Evolutionary conservation across 1,140 invertebrate genomes (phyloP), one percentile per base, ranked within the genome.

Genomic region (Drosophila azteca): DNA sequence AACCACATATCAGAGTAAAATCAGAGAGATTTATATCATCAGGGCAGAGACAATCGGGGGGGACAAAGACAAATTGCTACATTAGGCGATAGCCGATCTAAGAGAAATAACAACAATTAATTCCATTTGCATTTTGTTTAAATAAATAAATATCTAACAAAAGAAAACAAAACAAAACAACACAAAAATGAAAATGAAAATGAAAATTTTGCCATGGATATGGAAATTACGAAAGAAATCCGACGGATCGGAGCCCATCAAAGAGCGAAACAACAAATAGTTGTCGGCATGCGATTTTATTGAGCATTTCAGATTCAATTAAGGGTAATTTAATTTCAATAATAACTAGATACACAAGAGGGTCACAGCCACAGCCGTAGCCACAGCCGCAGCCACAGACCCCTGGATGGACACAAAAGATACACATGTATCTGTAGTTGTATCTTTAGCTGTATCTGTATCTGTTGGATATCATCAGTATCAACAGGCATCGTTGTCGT

Each of bases 231-330:
- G 41, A 57, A 29, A 11, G 22, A 52, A 72, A 60, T 61, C 51
- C 46, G 5, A 5, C 22, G 29, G 60, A 49, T 60, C 73, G 72
- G 77, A 72, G 43, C 22, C 52, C 62, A 79, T 83, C 79, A 79
- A 84, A 88, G 82, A 48, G 48, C 70, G 15, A 70, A 64, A 64
- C 73, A 62, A 63, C 65, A 79, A 87, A 77, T 79, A 79, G 76
- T 88, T 88, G 79, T 77, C 79, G 76, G 79, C 88, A 84, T 88
- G 83, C 88, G 74, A 90, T 90, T 89, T 90, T 90, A 90, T 90
- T 89, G 88, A 89, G 80, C 88, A 89, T 90, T 90, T 90, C 88
- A 59, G 83, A 90, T 90, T 90, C 88, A 90, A 90, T 90, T 90
- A 89, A 65, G 77, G 71, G 79, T 90, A 90, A 90, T 90, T 90